Base-by-base conservation (phyloP, 2,888 invertebrate genomes). In the Kuschelorhynchus macadamiae region DNA sequence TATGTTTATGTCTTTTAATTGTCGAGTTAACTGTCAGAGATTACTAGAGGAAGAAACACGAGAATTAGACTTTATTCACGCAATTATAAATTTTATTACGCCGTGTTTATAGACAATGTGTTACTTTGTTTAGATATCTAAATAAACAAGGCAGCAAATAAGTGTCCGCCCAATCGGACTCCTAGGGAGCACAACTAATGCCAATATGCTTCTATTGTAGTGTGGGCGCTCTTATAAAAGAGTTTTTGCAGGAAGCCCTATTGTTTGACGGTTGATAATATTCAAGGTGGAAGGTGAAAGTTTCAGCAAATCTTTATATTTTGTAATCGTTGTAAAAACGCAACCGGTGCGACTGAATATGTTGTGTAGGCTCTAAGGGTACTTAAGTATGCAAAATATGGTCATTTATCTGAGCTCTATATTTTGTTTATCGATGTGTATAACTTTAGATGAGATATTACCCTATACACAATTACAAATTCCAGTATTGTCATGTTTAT, bases 241-340 rank as follows among this genome's bases (percentile, higher is more conserved):
- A 64, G 56, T 64, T 64, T 57, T 64, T 50, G 64, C 64, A 49
- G n/a, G n/a, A n/a, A n/a, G n/a, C n/a, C n/a, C n/a, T n/a, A n/a
- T n/a, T n/a, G n/a, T n/a, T n/a, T n/a, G n/a, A n/a, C n/a, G n/a
- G n/a, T n/a, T n/a, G n/a, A n/a, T n/a, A n/a, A n/a, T n/a, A n/a
- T n/a, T n/a, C n/a, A n/a, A n/a, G n/a, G n/a, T n/a, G n/a, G n/a
- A n/a, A n/a, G n/a, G n/a, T n/a, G n/a, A n/a, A 46, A 46, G 25
- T 46, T n/a, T n/a, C n/a, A n/a, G n/a, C n/a, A n/a, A n/a, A n/a
- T n/a, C n/a, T n/a, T n/a, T n/a, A n/a, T n/a, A n/a, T n/a, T n/a
- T n/a, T n/a, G n/a, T n/a, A n/a, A n/a, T n/a, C n/a, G n/a, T n/a
- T n/a, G n/a, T n/a, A n/a, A n/a, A n/a, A n/a, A n/a, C n/a, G n/a